Evolutionary conservation across 1,140 invertebrate species (phyloP).

Genomic region (Agrypnia vestita): DNA sequence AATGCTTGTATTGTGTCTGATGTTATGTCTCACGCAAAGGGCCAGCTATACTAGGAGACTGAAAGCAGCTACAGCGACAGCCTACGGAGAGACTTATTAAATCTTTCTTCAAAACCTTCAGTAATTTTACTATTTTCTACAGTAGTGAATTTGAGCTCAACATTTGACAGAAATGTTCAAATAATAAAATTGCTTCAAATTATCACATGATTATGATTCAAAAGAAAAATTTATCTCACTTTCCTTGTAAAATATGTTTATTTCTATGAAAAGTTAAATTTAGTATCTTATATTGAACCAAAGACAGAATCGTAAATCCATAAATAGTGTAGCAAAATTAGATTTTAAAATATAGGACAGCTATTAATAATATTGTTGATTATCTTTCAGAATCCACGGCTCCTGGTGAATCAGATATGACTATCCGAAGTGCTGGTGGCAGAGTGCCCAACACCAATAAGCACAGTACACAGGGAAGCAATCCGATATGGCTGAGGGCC

Average conservation of each 20-base stretch:
- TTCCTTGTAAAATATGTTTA: no score
- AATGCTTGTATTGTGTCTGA: conserved; percentile 84
- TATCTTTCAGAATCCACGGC: conserved; percentile 67
- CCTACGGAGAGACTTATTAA: conserved; percentile 81
- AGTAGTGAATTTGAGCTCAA: no score
- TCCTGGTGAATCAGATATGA: conserved; percentile 82
- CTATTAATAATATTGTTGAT: conserved; percentile 3
- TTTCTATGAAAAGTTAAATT: no score
- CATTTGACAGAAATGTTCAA: no score
- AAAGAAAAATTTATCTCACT: no score
- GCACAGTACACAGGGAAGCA: conserved; percentile 93
- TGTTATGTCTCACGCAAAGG: conserved; percentile 87
- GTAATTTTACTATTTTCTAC: no score
- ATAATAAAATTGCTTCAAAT: no score
- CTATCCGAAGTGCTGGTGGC: conserved; percentile 78
- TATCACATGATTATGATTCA: no score
- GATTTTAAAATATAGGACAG: not conserved
- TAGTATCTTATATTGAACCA: no score
- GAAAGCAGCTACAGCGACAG: conserved; percentile 94
- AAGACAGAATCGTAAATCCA: no score
- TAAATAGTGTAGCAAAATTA: not conserved
- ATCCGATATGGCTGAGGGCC: conserved; percentile 95
- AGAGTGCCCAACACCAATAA: conserved; percentile 95
- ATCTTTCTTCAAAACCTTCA: not conserved
- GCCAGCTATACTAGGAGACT: conserved; percentile 88